Conservation (phyloP, 2,797 vertebrate genomes). For the Danio jaintianensis region DNA sequence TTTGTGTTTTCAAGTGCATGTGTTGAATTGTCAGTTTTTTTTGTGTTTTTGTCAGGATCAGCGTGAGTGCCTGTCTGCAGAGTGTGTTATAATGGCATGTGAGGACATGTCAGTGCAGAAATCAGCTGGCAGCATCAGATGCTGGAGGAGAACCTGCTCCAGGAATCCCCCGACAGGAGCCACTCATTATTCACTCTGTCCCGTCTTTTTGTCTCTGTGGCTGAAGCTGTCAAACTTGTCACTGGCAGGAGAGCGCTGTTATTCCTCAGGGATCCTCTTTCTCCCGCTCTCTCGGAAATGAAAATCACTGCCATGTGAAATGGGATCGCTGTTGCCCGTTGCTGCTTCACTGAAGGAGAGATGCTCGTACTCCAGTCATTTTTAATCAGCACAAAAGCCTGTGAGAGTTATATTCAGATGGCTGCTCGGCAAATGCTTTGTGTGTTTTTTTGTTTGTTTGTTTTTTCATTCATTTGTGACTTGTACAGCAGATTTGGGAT, state of each 20-base stretch:
- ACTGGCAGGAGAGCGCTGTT: conserved; percentile 65
- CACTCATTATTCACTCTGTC: conserved; percentile 77
- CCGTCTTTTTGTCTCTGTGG: conserved; percentile 78
- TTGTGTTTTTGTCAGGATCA: conserved; percentile 63
- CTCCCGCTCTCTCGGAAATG: conserved; percentile 45
- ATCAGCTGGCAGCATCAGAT: conserved; percentile 74
- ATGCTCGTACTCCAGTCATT: conserved; percentile 51
- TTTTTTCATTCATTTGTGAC: background rate
- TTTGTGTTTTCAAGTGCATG: conserved; percentile 16
- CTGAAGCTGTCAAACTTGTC: conserved; percentile 85
- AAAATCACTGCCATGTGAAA: conserved; percentile 60
- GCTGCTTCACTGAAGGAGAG: conserved; percentile 52
- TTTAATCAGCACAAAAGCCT: conserved; percentile 57
- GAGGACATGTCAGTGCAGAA: conserved; percentile 68
- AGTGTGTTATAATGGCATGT: conserved; percentile 75
- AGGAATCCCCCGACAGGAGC: conserved; percentile 75
- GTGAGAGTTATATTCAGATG: background rate
- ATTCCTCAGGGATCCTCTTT: conserved; percentile 46
- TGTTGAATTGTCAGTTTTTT: conserved; percentile 31
- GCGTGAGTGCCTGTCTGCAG: conserved; percentile 46
- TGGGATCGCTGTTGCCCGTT: conserved; percentile 53
- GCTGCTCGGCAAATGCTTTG: background rate
- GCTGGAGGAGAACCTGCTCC: conserved; percentile 69
- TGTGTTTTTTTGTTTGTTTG: too few relatives aligned
- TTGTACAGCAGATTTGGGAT: background rate